phyloP scores from a whole-genome alignment of 2,797 vertebrate genomes.

The Hafferia zeledoni region DNA sequence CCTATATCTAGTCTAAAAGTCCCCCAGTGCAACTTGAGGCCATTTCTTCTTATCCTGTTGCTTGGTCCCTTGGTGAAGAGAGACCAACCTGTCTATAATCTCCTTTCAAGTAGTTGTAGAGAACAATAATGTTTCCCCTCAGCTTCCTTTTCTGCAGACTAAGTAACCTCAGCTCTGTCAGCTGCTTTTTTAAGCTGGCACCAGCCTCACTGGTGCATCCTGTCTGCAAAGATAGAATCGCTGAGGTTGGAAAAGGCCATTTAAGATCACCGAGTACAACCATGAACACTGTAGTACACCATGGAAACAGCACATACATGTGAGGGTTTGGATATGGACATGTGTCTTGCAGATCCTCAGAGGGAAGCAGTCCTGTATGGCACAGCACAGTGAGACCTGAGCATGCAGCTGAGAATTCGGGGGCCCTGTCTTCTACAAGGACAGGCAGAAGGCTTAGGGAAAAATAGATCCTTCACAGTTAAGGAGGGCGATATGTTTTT shows the following conservation, averaged over 20 bases:
- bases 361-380: background rate
- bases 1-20: background rate
- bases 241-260: background rate
- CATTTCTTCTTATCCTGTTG: background rate
- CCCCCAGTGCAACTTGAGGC: background rate
- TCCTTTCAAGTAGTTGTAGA: background rate
- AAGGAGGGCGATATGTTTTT: background rate
- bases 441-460: background rate
- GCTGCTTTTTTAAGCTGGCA: background rate
- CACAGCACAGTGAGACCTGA: rapidly evolving
- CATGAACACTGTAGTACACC: rapidly evolving
- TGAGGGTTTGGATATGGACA: background rate
- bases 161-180: background rate
- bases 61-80: background rate
- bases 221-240: background rate
- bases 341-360: background rate
- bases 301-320: rapidly evolving
- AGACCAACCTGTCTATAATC: background rate
- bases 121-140: background rate
- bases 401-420: background rate
- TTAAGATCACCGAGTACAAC: background rate
- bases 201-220: background rate
- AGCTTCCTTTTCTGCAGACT: background rate
- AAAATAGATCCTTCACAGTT: background rate
- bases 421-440: background rate